Evolutionary conservation across 2,888 invertebrate genomes (phyloP).

Genomic region (Scaptomyza parva): DNA sequence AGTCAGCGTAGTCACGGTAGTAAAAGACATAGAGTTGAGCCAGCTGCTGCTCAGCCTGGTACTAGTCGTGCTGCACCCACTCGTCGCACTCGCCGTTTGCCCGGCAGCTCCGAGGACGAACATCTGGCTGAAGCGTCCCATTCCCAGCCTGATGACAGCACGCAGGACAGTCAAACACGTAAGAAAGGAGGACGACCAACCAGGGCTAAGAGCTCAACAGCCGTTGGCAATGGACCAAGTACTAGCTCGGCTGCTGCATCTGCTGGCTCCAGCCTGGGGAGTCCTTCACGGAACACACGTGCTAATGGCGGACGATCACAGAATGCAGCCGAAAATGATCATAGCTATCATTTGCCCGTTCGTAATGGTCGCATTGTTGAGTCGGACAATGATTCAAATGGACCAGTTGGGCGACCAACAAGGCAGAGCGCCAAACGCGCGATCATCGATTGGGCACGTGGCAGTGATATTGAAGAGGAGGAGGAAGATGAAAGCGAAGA

Average conservation of each 20-base stretch:
- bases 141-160: slow-evolving; percentile 79
- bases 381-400: slow-evolving; percentile 82
- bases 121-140: slow-evolving; percentile 25
- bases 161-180: slow-evolving; percentile 74
- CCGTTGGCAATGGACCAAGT: slow-evolving; percentile 68
- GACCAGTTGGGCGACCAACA: slow-evolving; percentile 81
- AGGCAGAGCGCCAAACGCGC: slow-evolving; percentile 82
- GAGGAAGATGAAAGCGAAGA: slow-evolving; percentile 79
- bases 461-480: slow-evolving; percentile 82
- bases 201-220: slow-evolving; percentile 33
- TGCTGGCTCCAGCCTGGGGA: slow-evolving; percentile 57
- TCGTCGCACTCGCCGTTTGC: slow-evolving; percentile 64
- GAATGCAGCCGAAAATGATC: slow-evolving; percentile 83
- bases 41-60: slow-evolving; percentile 31
- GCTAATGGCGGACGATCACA: slow-evolving; percentile 63
- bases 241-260: slow-evolving; percentile 65
- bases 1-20: slow-evolving; percentile 37
- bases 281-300: slow-evolving; percentile 80
- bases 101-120: slow-evolving; percentile 76
- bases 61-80: slow-evolving; percentile 34
- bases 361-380: slow-evolving; percentile 80
- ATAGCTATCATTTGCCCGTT: slow-evolving; percentile 83
- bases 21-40: slow-evolving; percentile 44
- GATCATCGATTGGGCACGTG: slow-evolving; percentile 82
- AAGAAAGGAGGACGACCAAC: slow-evolving; percentile 75